Conservation (phyloP, 1,140 invertebrate genomes). For the Magallana ariakensis region DNA sequence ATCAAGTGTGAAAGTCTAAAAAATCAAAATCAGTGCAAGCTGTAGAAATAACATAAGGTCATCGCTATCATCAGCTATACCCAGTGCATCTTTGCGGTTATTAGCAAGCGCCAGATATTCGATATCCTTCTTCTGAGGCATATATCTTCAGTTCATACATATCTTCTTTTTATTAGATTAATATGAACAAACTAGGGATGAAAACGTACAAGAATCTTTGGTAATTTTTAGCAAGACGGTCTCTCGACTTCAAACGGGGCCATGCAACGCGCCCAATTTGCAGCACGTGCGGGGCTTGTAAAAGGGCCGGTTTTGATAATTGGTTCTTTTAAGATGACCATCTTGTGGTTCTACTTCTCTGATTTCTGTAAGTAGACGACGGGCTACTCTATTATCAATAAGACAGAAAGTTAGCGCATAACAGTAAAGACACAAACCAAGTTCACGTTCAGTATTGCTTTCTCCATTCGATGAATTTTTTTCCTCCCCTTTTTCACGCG, state of each 20-base stretch:
- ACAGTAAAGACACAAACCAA: neutral
- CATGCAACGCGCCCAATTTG: neutral
- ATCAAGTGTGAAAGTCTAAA: no score
- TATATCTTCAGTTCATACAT: neutral
- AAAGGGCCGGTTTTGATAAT: neutral
- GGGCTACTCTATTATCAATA: neutral
- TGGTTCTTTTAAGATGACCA: neutral
- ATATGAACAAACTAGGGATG: neutral
- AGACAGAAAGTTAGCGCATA: neutral
- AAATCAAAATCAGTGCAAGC: no score
- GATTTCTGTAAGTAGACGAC: neutral
- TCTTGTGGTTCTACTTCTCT: neutral
- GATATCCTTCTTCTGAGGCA: neutral
- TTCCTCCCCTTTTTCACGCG: no score
- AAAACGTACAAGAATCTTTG: neutral
- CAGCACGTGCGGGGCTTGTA: neutral
- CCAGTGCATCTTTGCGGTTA: neutral
- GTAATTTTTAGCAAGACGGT: slow-evolving; percentile 26
- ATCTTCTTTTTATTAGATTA: neutral
- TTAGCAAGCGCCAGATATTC: neutral
- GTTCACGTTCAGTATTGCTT: neutral
- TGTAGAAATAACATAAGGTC: no score
- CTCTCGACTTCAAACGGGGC: slow-evolving; percentile 1
- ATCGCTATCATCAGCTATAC: neutral
- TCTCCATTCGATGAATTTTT: neutral